phyloP scores from a whole-genome alignment of 1,140 invertebrate species.

The Hyles euphorbiae region DNA sequence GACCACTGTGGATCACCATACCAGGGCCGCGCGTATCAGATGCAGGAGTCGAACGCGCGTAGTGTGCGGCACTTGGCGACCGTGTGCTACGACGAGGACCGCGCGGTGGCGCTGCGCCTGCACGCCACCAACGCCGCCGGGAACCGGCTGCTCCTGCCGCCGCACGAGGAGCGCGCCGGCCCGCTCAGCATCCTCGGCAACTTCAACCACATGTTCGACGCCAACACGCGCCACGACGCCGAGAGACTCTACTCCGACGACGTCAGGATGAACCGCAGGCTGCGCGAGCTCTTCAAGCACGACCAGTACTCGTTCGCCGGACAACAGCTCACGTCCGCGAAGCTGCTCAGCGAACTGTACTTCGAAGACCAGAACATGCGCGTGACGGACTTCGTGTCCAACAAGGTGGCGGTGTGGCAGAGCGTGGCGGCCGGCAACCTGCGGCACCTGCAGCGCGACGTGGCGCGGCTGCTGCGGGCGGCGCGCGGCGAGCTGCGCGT shows the following conservation, averaged over 20 bases:
- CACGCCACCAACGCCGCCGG: constrained; percentile 34
- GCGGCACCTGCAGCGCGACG: constrained; percentile 50
- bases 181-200: constrained; percentile 63
- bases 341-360: constrained; percentile 45
- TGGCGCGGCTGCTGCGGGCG: constrained; percentile 34
- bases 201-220: constrained; percentile 69
- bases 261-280: constrained; percentile 39
- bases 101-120: constrained; percentile 33
- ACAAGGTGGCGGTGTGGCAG: constrained; percentile 53
- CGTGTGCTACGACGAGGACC: constrained; percentile 61
- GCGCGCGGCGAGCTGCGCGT: constrained; percentile 37
- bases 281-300: constrained; percentile 49
- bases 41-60: constrained; percentile 21
- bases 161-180: constrained; percentile 34
- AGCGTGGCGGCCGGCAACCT: constrained; percentile 60
- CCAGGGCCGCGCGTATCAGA: constrained; percentile 57
- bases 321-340: constrained; percentile 43
- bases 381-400: constrained; percentile 58
- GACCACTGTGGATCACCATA: constrained; percentile 46
- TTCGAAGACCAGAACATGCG: constrained; percentile 62
- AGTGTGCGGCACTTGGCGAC: constrained; percentile 45
- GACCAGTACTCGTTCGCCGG: constrained; percentile 45
- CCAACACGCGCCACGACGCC: constrained; percentile 48
- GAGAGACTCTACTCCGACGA: constrained; percentile 60
- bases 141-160: constrained; percentile 30